Base-by-base conservation (phyloP, 2,113 vertebrate species). In the Tyrannus savana region DNA sequence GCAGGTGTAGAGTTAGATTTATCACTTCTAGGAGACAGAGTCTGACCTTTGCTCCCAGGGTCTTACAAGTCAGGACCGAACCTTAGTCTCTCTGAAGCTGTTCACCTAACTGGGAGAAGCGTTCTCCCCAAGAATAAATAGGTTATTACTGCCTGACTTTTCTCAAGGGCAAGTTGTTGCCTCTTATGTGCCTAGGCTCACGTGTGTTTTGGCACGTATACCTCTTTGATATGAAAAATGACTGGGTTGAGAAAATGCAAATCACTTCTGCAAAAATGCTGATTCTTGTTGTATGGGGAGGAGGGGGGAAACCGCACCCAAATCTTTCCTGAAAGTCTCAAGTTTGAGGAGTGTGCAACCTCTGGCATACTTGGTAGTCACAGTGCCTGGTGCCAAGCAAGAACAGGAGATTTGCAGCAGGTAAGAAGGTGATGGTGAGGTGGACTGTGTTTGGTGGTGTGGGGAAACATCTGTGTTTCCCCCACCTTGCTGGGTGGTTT, bases 221-320 rank as follows among this genome's bases (percentile, higher is more conserved):
- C 69, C 39, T 86, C 69, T 82, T 85, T 90, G 95, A 93, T 94
- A 93, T 46, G 87, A 95, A 89, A 82, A 87, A 72, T 31, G 6
- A 52, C 77, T 89, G 35, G 56, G 71, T 63, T 90, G 76, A 81
- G 76, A 90, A 93, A 78, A 95, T 87, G 95, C 68, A 96, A 96
- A 95, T 90, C 3, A 39, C 22, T 93, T 82, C 63, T 92, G 58
- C 49, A 73, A 53, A 95, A 79, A 30, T 94, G 95, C 90, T 95
- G 95, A 92, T 95, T 93, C 73, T 75, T 78, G 9, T 85, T 96
- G 8, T 59, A 72, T 59, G 80, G 27, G 4, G 11, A 2, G 62
- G 53, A 24, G 4, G 12, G 2, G 56, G 49, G 52, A 18, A 37
- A 4, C 22, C 2, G 2, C 27, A 47, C 53, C 35, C 35, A 75